These are phyloP conservation scores for Cephonodes hylas DNA, from an alignment of 2,888 invertebrate species.

Conservation along the genomic window DNA sequence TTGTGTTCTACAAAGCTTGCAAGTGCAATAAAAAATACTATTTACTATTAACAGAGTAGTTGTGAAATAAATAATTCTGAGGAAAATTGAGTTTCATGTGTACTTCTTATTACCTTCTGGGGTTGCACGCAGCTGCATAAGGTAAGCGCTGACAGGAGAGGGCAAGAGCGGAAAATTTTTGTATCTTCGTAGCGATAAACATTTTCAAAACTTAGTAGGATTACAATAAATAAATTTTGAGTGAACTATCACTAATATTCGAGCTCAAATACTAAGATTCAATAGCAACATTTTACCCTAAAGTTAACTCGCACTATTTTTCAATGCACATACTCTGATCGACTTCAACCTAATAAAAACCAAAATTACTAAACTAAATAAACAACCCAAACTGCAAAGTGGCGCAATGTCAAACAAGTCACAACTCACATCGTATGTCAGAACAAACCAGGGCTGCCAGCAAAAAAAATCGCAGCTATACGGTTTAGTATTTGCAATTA, in stretches of 20 bases:
- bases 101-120: not conserved
- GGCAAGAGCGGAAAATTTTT: slow-evolving; percentile 1
- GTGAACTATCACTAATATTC: too few relatives aligned
- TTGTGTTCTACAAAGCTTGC: not conserved
- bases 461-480: too few relatives aligned
- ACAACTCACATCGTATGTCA: too few relatives aligned
- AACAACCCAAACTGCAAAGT: not conserved
- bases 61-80: not conserved
- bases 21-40: not conserved
- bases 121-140: not conserved
- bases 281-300: too few relatives aligned
- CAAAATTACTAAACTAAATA: not conserved
- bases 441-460: not conserved
- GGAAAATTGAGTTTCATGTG: not conserved
- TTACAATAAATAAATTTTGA: not conserved
- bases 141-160: not conserved
- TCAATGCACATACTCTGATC: not conserved
- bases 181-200: not conserved
- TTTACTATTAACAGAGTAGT: not conserved
- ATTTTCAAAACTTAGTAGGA: not conserved
- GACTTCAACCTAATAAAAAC: not conserved
- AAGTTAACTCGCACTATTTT: not conserved
- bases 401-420: not conserved
- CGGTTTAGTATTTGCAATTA: too few relatives aligned
- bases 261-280: too few relatives aligned